Conservation (phyloP, 2,113 vertebrate species). For the Alectura lathami region DNA sequence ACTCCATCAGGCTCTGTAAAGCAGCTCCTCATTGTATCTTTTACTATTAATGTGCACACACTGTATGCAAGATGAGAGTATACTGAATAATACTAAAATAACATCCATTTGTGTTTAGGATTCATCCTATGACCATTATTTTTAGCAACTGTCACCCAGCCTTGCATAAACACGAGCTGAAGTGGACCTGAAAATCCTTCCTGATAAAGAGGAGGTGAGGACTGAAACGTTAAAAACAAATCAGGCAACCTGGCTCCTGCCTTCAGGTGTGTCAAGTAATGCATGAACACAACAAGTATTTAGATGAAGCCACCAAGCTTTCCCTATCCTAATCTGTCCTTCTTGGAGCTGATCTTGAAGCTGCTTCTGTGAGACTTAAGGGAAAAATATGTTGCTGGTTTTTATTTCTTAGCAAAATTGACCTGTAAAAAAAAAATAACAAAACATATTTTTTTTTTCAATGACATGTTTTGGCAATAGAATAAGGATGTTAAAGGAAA, state of each 20-base stretch:
- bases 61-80: not conserved
- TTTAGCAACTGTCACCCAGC: not conserved
- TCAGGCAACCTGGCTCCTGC: not conserved
- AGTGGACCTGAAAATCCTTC: not conserved
- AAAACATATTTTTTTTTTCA: not conserved
- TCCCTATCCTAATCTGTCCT: rapidly evolving
- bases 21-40: rapidly evolving
- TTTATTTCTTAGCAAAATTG: not conserved
- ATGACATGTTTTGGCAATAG: not conserved
- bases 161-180: not conserved
- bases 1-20: not conserved
- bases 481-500: not conserved
- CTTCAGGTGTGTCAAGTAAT: not conserved
- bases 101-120: not conserved
- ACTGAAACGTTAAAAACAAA: not conserved
- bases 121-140: not conserved
- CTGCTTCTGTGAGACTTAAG: not conserved
- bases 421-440: not conserved
- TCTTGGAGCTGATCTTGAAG: not conserved
- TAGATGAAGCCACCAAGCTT: not conserved
- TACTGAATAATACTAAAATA: not conserved
- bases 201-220: not conserved
- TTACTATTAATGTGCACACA: not conserved
- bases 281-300: not conserved
- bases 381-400: not conserved